Evolutionary conservation across 35 echinoderm and acorn worm species (phyloP), one percentile per base, ranked within the genome.

Genomic region (Stichopus chloronotus): DNA sequence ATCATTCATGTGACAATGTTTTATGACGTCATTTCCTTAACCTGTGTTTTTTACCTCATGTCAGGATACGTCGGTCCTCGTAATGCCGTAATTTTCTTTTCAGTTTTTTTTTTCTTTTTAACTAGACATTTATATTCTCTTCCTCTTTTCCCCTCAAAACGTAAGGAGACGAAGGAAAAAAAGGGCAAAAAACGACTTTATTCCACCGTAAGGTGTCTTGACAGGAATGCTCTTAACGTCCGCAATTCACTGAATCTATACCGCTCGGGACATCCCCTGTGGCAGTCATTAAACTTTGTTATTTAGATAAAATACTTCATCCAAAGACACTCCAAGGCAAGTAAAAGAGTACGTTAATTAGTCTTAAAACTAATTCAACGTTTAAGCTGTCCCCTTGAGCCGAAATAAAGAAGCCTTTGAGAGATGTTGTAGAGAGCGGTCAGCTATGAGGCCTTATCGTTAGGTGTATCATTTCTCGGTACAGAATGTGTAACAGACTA

Each of bases 251-350:
- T 55, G 53, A 83, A 83, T 17, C 80, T 83, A 43, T 43, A 56
- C 55, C 80, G 80, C 80, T 17, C 25, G 43, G 22, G 52, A 52
- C 52, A 56, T 83, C 80, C 80, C 80, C 53, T 55, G 55, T n/a
- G 80, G 80, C 80, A 55, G 55, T 83, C 80, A 83, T 83, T 83
- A 83, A 83, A 83, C 80, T 83, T 83, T 83, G 80, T 83, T 83
- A 83, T 83, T 83, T 83, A 83, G 55, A 83, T 83, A 83, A 83
- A 83, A 83, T 83, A 83, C 80, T 24, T 24, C 80, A 83, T 83
- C 53, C 55, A 55, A 83, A 52, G n/a, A 21, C n/a, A 56, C 55
- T 55, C 55, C 13, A 52, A 65, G 61, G 19, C 7, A 83, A 83
- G 55, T 16, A 55, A 83, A 83, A 83, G 80, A 83, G 80, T 24